These are phyloP conservation scores for Tigriopus californicus DNA, from an alignment of 2,888 invertebrate species.

Conservation along the genomic window DNA sequence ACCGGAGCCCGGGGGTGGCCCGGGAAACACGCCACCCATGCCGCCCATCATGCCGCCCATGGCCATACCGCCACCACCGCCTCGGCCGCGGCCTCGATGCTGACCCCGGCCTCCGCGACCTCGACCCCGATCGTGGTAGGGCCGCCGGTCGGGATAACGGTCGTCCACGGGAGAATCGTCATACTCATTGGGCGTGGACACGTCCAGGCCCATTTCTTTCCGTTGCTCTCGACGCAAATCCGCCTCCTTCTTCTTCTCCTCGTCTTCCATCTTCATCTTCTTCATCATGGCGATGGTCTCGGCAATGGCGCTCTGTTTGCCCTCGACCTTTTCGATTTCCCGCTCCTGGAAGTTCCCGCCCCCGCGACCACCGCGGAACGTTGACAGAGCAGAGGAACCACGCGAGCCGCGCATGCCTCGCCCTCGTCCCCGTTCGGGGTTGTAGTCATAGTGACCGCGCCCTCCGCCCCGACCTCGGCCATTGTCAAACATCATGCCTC, in stretches of 20 bases:
- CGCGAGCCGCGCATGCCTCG: background rate
- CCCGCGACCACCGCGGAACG: background rate
- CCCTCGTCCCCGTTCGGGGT: background rate
- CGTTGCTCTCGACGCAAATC: background rate
- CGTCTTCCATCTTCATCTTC: conserved; percentile 10
- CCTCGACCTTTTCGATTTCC: background rate
- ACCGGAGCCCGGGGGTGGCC: background rate
- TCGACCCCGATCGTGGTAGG: background rate
- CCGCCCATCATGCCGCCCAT: too few species aligned
- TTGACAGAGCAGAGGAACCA: background rate
- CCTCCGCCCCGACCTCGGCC: background rate
- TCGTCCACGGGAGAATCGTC: background rate
- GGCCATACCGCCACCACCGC: background rate
- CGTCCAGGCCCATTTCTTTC: background rate
- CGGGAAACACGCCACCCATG: background rate
- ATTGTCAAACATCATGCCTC: background rate
- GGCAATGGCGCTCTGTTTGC: background rate
- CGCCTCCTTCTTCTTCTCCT: background rate
- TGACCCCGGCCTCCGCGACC: background rate
- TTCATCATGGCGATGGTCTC: conserved; percentile 8
- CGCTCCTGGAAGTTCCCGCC: background rate
- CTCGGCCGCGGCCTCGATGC: background rate
- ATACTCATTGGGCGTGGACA: background rate
- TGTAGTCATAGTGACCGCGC: background rate
- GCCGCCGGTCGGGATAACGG: background rate